Base-by-base conservation (phyloP, 2,888 invertebrate species). In the Gymnocheta viridis region DNA sequence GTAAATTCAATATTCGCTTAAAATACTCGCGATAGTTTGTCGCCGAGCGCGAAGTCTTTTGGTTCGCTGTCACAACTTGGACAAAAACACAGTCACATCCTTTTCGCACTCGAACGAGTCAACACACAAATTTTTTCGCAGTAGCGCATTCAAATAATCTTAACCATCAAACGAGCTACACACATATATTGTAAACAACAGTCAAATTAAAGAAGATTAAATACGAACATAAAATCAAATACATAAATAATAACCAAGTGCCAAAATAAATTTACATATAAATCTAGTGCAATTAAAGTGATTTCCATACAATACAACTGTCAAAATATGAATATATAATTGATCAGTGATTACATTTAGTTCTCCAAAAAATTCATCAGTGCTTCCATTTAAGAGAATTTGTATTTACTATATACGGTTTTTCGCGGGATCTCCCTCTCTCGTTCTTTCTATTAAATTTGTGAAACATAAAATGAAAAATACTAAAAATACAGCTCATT, bases 1-100 rank as follows among this genome's bases (percentile, higher is more conserved):
- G 87, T 87, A 88, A 89, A 89, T 89, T 89, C 87, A 89, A 88
- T 88, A 89, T 89, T 90, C 90, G 89, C 88, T 88, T 88, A 89
- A 88, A 87, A 69, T 67, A 67, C 73, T 74, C 86, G 90, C 90
- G 89, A 87, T 89, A 88, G 89, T 90, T 89, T 89, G 89, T 88
- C 87, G 88, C 88, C 88, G 88, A 88, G 86, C 89, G 88, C 87
- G 88, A 87, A 88, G 87, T 87, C 84, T 79, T 72, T 84, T 86
- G 86, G 90, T 90, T 90, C 89, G 88, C 87, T 88, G 88, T 87
- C 86, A 88, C 88, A 86, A 87, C 86, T 83, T 87, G 82, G 76
- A 86, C 87, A 86, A 86, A 87, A 88, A 70, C 86, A 86, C 87
- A 86, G 86, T 89, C 91, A 89, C 87, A 90, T 90, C 90, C 89